phyloP scores from a whole-genome alignment of 1,140 invertebrate genomes.

The Pseudomyrmex pallidus region DNA sequence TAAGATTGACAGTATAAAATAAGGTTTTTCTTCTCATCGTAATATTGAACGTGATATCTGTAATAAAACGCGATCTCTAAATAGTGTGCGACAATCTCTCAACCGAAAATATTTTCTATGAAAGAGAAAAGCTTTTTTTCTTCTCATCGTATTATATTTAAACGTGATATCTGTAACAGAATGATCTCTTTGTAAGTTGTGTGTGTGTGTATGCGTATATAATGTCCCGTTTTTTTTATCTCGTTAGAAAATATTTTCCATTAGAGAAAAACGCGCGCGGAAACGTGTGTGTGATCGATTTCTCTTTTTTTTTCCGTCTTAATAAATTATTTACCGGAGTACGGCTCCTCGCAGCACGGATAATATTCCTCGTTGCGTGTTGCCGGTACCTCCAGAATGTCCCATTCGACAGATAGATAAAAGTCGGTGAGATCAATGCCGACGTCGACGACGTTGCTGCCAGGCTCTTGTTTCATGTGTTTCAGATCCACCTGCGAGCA shows the following conservation, averaged over 20 bases:
- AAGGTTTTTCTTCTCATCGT: slow-evolving; percentile 96
- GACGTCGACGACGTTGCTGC: slow-evolving; percentile 92
- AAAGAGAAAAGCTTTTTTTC: too few species aligned
- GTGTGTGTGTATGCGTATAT: neutral
- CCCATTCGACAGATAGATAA: slow-evolving; percentile 99
- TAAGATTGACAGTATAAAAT: slow-evolving; percentile 96
- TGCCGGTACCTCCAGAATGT: slow-evolving; percentile 97
- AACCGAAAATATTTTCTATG: too few species aligned
- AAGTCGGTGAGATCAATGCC: slow-evolving; percentile 97
- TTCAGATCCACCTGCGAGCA: slow-evolving; percentile 91
- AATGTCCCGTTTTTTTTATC: too few species aligned
- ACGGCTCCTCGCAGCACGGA: slow-evolving; percentile 92
- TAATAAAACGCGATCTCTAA: neutral
- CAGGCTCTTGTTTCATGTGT: slow-evolving; percentile 94
- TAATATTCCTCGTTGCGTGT: slow-evolving; percentile 96
- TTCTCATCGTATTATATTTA: too few species aligned
- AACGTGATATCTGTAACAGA: too few species aligned
- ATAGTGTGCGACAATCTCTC: too few species aligned
- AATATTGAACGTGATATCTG: slow-evolving; percentile 98
- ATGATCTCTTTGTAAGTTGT: too few species aligned
- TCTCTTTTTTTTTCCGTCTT: too few species aligned
- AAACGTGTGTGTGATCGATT: too few species aligned
- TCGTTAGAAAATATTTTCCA: too few species aligned
- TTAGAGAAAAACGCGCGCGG: too few species aligned
- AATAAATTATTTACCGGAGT: slow-evolving; percentile 88